Conservation (phyloP, 2,113 vertebrate genomes). For the Thalassoma bifasciatum region DNA sequence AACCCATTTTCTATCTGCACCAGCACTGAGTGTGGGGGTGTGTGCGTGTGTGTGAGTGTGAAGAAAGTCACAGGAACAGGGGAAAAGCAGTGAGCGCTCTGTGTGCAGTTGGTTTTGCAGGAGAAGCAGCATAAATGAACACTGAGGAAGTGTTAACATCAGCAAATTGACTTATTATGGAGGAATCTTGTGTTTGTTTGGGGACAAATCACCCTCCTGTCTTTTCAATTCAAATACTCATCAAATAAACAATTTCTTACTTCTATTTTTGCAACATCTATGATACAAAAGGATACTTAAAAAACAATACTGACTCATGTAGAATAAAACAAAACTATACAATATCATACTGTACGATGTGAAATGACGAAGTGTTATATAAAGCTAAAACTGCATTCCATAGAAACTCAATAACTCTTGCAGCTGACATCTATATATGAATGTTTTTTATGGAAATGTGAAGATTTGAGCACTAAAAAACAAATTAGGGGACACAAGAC, state of each 20-base stretch:
- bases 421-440: too few species aligned
- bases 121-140: slow-evolving; percentile 17
- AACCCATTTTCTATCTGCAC: slow-evolving; percentile 69
- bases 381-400: too few species aligned
- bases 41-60: slow-evolving; percentile 22
- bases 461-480: too few species aligned
- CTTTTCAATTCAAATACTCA: not conserved
- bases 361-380: too few species aligned
- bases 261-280: too few species aligned
- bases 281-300: not conserved
- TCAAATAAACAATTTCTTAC: too few species aligned
- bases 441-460: too few species aligned
- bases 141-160: not conserved
- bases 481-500: too few species aligned
- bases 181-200: not conserved
- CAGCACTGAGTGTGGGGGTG: not conserved
- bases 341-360: too few species aligned
- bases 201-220: too few species aligned
- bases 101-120: not conserved
- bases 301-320: not conserved
- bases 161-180: not conserved
- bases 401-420: too few species aligned
- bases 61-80: slow-evolving; percentile 4
- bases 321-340: too few species aligned
- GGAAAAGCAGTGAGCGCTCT: slow-evolving; percentile 9